phyloP scores from a whole-genome alignment of 2,888 invertebrate species.

The Diaprepes abbreviatus region DNA sequence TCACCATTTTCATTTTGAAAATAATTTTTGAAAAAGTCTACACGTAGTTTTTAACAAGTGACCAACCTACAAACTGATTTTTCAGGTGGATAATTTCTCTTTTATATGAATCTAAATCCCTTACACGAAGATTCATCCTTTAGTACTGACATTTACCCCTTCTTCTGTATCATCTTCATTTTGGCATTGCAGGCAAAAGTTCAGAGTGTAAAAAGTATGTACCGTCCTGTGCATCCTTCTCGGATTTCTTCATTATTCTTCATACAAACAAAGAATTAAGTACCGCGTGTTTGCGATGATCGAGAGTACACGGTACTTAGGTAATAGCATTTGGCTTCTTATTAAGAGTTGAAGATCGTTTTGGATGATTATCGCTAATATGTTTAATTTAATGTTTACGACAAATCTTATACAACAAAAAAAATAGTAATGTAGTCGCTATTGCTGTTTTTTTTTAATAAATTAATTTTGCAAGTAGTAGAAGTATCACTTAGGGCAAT shows the following conservation, averaged over 20 bases:
- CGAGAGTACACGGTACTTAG: conserved; percentile 5
- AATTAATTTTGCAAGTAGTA: no score
- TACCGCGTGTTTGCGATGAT: background rate
- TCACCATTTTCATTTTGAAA: conserved; percentile 56
- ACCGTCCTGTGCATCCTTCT: conserved; percentile 2
- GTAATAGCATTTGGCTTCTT: background rate
- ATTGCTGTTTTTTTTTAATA: no score
- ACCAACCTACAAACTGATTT: conserved; percentile 37
- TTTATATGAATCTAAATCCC: conserved; percentile 41
- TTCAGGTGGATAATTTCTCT: conserved; percentile 33
- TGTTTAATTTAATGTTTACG: no score
- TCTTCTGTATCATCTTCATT: conserved; percentile 55
- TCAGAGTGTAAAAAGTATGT: conserved; percentile 43
- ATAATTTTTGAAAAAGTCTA: conserved; percentile 30
- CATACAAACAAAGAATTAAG: conserved; percentile 11
- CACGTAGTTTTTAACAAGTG: conserved; percentile 23
- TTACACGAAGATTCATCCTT: conserved; percentile 27
- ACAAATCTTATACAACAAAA: no score
- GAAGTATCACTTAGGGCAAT: no score
- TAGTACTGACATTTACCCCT: conserved; percentile 59
- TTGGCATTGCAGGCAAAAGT: conserved; percentile 56
- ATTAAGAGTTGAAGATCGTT: background rate
- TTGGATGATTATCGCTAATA: background rate
- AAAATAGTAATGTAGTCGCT: no score
- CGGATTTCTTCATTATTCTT: conserved; percentile 1